Base-by-base conservation (phyloP, 1,140 invertebrate species). In the Drosophila orena region DNA sequence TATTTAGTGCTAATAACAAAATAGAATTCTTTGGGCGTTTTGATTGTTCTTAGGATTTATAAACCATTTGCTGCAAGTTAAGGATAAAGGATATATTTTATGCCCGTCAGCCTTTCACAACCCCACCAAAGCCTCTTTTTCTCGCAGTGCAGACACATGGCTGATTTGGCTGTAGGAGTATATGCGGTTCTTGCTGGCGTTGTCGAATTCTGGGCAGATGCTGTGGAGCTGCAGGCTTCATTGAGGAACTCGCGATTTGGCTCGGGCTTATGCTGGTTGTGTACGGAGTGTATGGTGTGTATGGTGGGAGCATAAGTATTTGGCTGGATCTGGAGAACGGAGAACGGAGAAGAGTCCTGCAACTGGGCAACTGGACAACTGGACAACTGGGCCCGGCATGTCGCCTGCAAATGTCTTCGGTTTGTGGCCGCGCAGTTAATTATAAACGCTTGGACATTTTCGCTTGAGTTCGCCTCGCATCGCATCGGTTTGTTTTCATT, bases 381-480 rank as follows among this genome's bases (percentile, higher is more conserved):
- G 66, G 37, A 14, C 64, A 56, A 47, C 50, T 34, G 70, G 76
- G 62, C 79, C 81, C 84, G 83, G 84, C 83, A 88, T 88, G 83
- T 89, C 85, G 84, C 85, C 84, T 84, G 80, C 79, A 65, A 79
- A 90, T 84, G 80, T 80, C 76, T 88, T 77, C 72, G 50, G 76
- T 72, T 86, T 90, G 66, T 72, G 69, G 59, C 69, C 73, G 88
- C 81, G 89, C 90, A 90, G 90, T 91, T 91, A 91, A 91, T 91
- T 91, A 91, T 90, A 90, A 91, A 80, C 78, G 77, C 85, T 91
- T 91, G 90, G 90, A 91, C 90, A 91, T 86, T 91, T 91, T 91
- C 73, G 84, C 79, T 84, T 68, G 64, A 68, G 46, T 68, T 68
- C 55, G 62, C 57, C 37, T 42, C 43, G 56, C 62, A 20, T 43